Conservation (phyloP, 2,797 vertebrate species). For the Meriones psammophilus region DNA sequence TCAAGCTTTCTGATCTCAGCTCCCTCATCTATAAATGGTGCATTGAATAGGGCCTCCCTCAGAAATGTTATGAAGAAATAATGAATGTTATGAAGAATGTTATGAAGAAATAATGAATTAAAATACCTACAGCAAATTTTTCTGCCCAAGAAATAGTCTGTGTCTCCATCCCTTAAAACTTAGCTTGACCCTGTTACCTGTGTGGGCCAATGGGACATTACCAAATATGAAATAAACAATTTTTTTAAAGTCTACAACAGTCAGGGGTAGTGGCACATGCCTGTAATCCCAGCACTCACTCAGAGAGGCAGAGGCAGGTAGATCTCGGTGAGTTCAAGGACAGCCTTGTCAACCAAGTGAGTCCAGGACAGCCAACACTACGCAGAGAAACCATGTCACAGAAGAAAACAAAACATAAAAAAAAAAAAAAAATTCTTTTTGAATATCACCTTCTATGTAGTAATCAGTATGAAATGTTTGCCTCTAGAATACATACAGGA, state of each 20-base stretch:
- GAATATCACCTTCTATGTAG: neutral
- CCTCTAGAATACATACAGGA: neutral
- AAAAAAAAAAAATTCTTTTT: neutral
- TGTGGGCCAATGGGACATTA: neutral
- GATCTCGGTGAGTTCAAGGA: too few relatives aligned
- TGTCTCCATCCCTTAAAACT: constrained; percentile 4
- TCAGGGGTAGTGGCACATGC: too few relatives aligned
- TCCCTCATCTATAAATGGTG: neutral
- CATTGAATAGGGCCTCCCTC: neutral
- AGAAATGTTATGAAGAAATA: neutral
- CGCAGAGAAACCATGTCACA: too few relatives aligned
- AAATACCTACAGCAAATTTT: neutral
- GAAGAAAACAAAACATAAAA: too few relatives aligned
- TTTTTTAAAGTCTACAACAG: neutral
- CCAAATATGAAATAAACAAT: neutral
- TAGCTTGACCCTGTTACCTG: neutral
- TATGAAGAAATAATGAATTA: neutral
- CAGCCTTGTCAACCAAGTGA: too few relatives aligned
- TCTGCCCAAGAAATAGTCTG: neutral
- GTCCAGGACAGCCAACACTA: too few relatives aligned
- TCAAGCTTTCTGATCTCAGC: neutral
- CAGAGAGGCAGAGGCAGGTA: too few relatives aligned
- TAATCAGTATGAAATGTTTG: neutral
- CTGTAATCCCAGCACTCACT: too few relatives aligned
- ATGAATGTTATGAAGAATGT: neutral